These are phyloP conservation scores for Thamnophis sirtalis DNA, from an alignment of 2,113 vertebrate genomes.

Conservation along the genomic window DNA sequence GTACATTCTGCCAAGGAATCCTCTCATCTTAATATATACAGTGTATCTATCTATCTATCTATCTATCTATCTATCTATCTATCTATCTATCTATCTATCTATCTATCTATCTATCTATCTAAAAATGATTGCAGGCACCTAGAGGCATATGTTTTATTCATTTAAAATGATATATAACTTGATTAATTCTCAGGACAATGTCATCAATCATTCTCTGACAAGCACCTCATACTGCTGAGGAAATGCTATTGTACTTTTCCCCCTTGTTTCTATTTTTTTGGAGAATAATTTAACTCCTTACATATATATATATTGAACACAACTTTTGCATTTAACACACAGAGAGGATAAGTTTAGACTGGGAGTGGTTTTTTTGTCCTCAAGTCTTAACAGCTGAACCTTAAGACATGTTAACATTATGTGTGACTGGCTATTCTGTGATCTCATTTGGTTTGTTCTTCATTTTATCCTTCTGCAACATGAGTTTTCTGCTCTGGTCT, in stretches of 20 bases:
- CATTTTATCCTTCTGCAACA: not conserved
- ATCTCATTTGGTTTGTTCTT: not conserved
- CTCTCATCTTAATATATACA: not conserved
- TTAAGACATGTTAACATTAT: not conserved
- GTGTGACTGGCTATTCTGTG: not conserved
- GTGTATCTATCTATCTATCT: too few species aligned
- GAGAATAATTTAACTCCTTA: not conserved
- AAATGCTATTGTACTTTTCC: not conserved
- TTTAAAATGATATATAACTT: slow-evolving; percentile 8
- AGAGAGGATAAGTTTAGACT: not conserved
- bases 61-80: too few species aligned
- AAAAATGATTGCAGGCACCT: slow-evolving; percentile 24
- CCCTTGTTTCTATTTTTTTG: not conserved
- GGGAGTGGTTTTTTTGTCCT: not conserved
- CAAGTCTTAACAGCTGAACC: not conserved
- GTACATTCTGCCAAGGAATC: not conserved
- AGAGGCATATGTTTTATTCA: slow-evolving; percentile 10
- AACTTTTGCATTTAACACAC: not conserved
- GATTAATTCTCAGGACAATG: not conserved
- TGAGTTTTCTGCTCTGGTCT: not conserved
- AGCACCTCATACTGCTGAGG: not conserved
- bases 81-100: too few species aligned
- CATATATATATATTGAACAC: not conserved
- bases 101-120: too few species aligned
- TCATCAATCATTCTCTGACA: not conserved